Base-by-base conservation (phyloP, 1,140 invertebrate genomes). In the Conopomorpha cramerella region DNA sequence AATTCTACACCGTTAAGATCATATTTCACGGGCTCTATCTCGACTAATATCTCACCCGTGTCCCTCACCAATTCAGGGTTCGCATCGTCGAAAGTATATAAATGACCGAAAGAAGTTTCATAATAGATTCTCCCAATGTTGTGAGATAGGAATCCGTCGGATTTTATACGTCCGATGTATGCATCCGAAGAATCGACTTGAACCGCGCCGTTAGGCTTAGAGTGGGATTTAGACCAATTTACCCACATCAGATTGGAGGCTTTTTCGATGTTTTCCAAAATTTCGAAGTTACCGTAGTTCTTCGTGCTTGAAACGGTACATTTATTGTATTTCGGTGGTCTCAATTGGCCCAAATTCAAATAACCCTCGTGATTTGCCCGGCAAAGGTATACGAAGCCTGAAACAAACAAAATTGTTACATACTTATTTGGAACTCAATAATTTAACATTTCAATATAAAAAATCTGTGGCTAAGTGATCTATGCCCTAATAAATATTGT, bases 21-120 rank as follows among this genome's bases (percentile, higher is more conserved):
- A 55, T 93, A 93, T 34, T 77, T 79, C 11, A 84, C 78, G 3
- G 90, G 89, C 62, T 92, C 89, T 0, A 84, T 85, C 65, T 92
- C 90, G 0, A 91, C 81, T 1, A 93, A 66, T 16, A 92, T 79
- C 52, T 93, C 86, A 1, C 90, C 90, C 7, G 81, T 80, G 23
- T 82, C 82, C 29, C 78, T 81, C 34, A 79, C 73, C 29, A 84
- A 66, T 25, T 79, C 79, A 25, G 83, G 81, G 39, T 82, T 79
- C 55, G 84, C 49, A 14, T 83, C 80, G 53, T 85, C 84, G 13
- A 86, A 82, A 19, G 88, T 83, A 39, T 78, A 73, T 29, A 90
- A 82, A 43, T 81, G 81, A 12, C 88, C 88, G 2, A 89, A 72
- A 30, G 80, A 82, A 30, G 82, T 81, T 19, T 78, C 68, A 0